These are phyloP conservation scores for Tuberolachnus salignus DNA, from an alignment of 2,888 invertebrate genomes.

Conservation along the genomic window DNA sequence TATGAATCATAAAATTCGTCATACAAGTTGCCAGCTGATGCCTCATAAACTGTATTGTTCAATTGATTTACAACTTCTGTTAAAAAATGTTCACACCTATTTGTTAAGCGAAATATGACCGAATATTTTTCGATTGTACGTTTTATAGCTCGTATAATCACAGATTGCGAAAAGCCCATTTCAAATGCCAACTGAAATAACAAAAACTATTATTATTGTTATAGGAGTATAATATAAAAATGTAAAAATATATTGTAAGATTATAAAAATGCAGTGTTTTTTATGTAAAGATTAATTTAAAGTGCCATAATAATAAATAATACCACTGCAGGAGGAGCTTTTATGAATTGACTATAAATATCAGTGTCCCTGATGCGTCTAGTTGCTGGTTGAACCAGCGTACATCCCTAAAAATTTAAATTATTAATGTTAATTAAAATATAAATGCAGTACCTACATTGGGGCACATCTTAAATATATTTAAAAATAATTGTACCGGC, in stretches of 20 bases:
- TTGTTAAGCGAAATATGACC: slow-evolving; percentile 70
- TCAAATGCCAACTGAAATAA: slow-evolving; percentile 65
- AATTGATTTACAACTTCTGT: too few species aligned
- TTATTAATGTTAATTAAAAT: neutral
- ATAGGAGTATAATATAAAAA: neutral
- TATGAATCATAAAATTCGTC: slow-evolving; percentile 26
- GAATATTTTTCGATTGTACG: slow-evolving; percentile 66
- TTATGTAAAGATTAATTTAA: neutral
- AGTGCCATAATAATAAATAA: slow-evolving; percentile 56
- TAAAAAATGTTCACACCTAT: too few species aligned
- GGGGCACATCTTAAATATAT: too few species aligned
- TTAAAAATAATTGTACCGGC: too few species aligned
- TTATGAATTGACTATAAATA: slow-evolving; percentile 61
- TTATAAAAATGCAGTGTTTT: too few species aligned
- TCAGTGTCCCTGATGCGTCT: slow-evolving; percentile 60
- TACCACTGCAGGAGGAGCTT: slow-evolving; percentile 62
- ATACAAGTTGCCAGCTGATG: too few species aligned
- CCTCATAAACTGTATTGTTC: too few species aligned
- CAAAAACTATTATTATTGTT: neutral
- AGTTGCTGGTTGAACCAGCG: slow-evolving; percentile 29
- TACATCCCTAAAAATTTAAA: slow-evolving; percentile 3
- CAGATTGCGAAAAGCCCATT: slow-evolving; percentile 69
- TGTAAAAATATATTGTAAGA: neutral
- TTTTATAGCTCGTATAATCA: slow-evolving; percentile 68
- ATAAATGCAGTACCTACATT: too few species aligned